Conservation (phyloP, 2,888 invertebrate genomes). For the Galeopsomyia nigrocyanea region DNA sequence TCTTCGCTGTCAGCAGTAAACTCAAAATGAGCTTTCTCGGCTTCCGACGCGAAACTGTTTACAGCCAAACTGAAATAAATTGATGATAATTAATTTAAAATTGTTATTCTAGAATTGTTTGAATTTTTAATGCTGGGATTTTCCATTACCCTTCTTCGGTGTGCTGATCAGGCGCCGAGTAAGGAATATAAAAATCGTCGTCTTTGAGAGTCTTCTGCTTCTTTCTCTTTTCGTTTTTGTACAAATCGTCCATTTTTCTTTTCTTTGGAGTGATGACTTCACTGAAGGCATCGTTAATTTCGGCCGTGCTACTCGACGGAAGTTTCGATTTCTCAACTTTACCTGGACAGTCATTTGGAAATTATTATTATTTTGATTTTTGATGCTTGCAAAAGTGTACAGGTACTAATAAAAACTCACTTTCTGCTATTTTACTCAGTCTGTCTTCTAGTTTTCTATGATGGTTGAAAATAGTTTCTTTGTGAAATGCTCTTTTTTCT, state of each 20-base stretch:
- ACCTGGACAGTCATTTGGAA: constrained; percentile 14
- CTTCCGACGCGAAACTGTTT: constrained; percentile 84
- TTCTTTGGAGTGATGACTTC: constrained; percentile 73
- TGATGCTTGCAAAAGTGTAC: not conserved
- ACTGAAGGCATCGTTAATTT: constrained; percentile 73
- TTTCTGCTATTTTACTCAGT: constrained; percentile 52
- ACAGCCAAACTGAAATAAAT: constrained; percentile 76
- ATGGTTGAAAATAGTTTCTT: constrained; percentile 72
- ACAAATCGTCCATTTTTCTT: constrained; percentile 72
- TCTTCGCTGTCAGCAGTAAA: constrained; percentile 86
- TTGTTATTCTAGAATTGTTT: not conserved
- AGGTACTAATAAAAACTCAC: constrained; percentile 38
- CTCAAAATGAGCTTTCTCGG: constrained; percentile 84
- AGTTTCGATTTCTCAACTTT: constrained; percentile 53
- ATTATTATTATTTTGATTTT: not conserved
- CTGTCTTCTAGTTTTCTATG: constrained; percentile 67
- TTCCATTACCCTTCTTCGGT: constrained; percentile 82
- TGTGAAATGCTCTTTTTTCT: constrained; percentile 83
- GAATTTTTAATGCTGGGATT: constrained; percentile 18
- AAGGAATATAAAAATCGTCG: constrained; percentile 89
- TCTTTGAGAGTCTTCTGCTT: constrained; percentile 73
- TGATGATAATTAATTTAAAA: not conserved
- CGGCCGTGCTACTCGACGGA: constrained; percentile 70
- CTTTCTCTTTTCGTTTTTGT: constrained; percentile 71
- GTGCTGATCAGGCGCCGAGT: constrained; percentile 86